These are phyloP conservation scores for Bombus haemorrhoidalis DNA, from an alignment of 1,140 invertebrate genomes.

Conservation along the genomic window DNA sequence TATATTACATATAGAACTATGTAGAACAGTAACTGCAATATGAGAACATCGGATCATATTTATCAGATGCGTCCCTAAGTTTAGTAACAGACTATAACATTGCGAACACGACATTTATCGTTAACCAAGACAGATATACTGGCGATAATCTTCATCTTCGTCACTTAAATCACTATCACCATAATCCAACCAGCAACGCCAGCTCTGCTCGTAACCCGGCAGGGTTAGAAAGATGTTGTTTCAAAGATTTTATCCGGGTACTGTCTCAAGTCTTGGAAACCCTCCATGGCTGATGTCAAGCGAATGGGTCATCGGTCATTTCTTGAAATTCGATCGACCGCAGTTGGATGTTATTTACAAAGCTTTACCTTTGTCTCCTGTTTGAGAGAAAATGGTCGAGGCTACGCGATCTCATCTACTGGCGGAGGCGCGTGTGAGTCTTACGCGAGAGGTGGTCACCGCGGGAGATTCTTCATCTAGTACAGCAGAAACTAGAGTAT, in stretches of 20 bases:
- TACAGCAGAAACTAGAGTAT: slow-evolving; percentile 40
- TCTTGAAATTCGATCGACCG: slow-evolving; percentile 37
- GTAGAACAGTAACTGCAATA: neutral
- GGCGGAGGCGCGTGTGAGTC: neutral
- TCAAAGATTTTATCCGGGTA: slow-evolving; percentile 35
- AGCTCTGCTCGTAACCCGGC: neutral
- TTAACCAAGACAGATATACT: neutral
- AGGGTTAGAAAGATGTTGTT: neutral
- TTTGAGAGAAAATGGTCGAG: neutral
- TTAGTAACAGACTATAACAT: slow-evolving; percentile 13
- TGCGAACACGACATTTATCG: slow-evolving; percentile 36
- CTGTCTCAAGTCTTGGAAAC: neutral
- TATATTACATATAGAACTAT: too few species aligned
- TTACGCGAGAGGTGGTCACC: neutral
- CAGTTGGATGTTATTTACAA: slow-evolving; percentile 36
- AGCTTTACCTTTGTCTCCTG: slow-evolving; percentile 31
- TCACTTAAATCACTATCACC: slow-evolving; percentile 8
- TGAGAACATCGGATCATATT: neutral
- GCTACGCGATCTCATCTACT: slow-evolving; percentile 8
- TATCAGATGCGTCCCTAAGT: neutral
- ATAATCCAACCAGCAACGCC: neutral
- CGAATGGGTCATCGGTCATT: slow-evolving; percentile 38
- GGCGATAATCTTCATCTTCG: slow-evolving; percentile 31
- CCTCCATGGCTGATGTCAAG: neutral
- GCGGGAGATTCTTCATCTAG: slow-evolving; percentile 21